Evolutionary conservation across 2,888 invertebrate species (phyloP), one percentile per base, ranked within the genome.

Genomic region (Chymomyza amoena): DNA sequence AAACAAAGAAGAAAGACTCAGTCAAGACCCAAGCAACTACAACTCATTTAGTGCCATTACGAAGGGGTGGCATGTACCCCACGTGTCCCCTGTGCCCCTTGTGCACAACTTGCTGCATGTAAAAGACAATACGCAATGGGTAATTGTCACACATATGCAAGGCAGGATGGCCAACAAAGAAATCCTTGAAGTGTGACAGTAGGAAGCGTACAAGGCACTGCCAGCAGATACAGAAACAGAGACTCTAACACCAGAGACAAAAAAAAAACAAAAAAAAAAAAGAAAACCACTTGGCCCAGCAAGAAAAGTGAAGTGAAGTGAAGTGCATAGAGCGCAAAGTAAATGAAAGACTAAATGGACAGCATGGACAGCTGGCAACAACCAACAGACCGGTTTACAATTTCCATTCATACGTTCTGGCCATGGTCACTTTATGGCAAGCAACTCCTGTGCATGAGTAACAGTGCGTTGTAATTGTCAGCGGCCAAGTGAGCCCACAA

Each of bases 111-210:
- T 59, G 36, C 28, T 61, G 60, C 62, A 54, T 62, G 57, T 25
- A 32, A 56, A 74, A 70, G 73, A 75, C 78, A 76, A 77, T 74
- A 71, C 74, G 72, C 77, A 75, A 72, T 76, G 83, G 84, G 87
- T 76, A 85, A 85, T 85, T 85, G 85, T 87, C 88, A 79, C 88
- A 87, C 77, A 84, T 77, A 80, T 79, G 72, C 70, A 76, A 62
- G 71, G 68, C 83, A 82, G 84, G 81, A 81, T 80, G 85, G 61
- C 60, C 82, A 87, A 84, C 79, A 82, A 84, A 81, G 86, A 80
- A 88, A 89, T 89, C 89, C 89, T 89, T 88, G 89, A 88, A 89
- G 88, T 88, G 89, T 89, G 88, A 88, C 88, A 85, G 85, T 78
- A 84, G 82, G 83, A 78, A 85, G 78, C 84, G 68, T 68, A 61